phyloP scores from a whole-genome alignment of 1,140 invertebrate genomes.

The Lordiphosa mommai region DNA sequence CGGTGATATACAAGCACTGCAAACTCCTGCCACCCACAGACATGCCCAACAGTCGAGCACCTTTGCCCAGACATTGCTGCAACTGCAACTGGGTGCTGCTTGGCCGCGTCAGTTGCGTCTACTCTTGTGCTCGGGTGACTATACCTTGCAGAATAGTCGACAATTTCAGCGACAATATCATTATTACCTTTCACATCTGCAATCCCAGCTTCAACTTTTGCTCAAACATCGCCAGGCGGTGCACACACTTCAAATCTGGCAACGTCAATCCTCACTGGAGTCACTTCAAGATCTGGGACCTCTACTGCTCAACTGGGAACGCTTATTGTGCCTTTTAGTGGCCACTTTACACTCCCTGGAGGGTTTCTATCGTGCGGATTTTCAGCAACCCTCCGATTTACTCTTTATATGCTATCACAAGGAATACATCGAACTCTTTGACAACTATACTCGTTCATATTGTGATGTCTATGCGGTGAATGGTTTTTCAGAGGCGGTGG shows the following conservation, averaged over 20 bases:
- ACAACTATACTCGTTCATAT: constrained; percentile 86
- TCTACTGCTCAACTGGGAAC: constrained; percentile 82
- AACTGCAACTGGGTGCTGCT: constrained; percentile 56
- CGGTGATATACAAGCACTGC: constrained; percentile 56
- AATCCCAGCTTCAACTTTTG: constrained; percentile 60
- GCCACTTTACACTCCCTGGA: constrained; percentile 85
- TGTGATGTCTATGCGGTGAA: constrained; percentile 87
- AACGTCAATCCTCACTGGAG: constrained; percentile 34
- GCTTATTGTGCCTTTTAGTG: constrained; percentile 86
- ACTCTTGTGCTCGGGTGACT: constrained; percentile 40
- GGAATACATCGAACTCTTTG: constrained; percentile 87
- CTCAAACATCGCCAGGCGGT: constrained; percentile 59
- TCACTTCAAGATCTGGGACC: constrained; percentile 53
- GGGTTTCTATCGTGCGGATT: constrained; percentile 84
- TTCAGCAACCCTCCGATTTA: constrained; percentile 84
- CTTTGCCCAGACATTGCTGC: constrained; percentile 57
- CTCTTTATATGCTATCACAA: constrained; percentile 86
- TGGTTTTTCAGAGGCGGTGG: constrained; percentile 78
- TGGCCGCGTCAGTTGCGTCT: constrained; percentile 57
- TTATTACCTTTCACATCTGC: constrained; percentile 57
- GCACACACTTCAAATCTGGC: constrained; percentile 49
- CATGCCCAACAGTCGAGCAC: constrained; percentile 56
- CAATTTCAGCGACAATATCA: constrained; percentile 65
- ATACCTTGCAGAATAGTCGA: constrained; percentile 61
- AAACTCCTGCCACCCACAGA: constrained; percentile 23